Percentiles rank a stretch among this genome's conserved stretches.
Conservation (phyloP, 1,140 invertebrate genomes). For the Lucilia cuprina region DNA sequence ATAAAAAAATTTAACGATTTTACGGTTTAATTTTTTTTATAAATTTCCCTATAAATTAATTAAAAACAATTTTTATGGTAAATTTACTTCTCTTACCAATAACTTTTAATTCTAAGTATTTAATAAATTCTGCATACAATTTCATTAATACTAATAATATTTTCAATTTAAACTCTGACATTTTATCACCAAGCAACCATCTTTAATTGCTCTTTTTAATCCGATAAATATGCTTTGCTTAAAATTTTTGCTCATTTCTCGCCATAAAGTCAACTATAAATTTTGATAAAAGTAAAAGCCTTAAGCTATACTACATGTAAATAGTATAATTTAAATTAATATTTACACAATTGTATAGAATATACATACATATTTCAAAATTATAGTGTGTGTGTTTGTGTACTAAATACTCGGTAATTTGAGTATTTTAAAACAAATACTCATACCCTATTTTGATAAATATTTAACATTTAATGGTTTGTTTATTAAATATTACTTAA, state of each 20-base stretch:
- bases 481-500: not conserved
- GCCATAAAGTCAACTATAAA: not conserved
- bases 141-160: too few relatives aligned
- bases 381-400: too few relatives aligned
- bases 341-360: not conserved
- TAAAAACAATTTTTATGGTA: too few relatives aligned
- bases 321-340: not conserved
- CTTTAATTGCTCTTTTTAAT: not conserved
- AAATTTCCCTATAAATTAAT: too few relatives aligned
- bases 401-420: too few relatives aligned
- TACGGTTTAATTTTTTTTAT: too few relatives aligned
- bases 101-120: too few relatives aligned
- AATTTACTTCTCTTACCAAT: too few relatives aligned
- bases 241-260: not conserved
- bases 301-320: not conserved
- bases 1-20: too few relatives aligned
- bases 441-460: not conserved
- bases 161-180: not conserved
- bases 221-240: not conserved
- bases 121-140: too few relatives aligned
- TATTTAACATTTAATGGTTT: not conserved
- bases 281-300: not conserved
- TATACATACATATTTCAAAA: too few relatives aligned
- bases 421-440: not conserved
- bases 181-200: not conserved